Evolutionary conservation across 2,888 invertebrate genomes (phyloP).

Genomic region (Sinelater perroti): DNA sequence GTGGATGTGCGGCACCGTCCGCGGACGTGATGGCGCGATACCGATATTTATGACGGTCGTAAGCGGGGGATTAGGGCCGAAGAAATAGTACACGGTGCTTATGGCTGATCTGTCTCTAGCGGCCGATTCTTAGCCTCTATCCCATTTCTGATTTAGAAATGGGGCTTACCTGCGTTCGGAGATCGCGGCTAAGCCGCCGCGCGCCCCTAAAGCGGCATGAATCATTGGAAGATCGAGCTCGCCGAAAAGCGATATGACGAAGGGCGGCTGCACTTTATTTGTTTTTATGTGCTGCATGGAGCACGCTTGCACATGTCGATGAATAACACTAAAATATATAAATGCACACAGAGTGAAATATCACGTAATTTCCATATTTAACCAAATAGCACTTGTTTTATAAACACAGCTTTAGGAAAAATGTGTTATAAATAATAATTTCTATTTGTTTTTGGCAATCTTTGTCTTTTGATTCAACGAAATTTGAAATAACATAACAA

Average conservation of each 20-base stretch:
- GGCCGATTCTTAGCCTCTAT: constrained; percentile 45
- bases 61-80: constrained; percentile 44
- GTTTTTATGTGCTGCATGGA: not conserved
- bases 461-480: too few species aligned
- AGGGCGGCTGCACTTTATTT: not conserved
- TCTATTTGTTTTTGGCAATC: too few species aligned
- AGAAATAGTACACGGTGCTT: constrained; percentile 45
- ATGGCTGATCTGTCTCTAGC: constrained; percentile 47
- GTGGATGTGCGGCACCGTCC: constrained; percentile 26
- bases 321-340: too few species aligned
- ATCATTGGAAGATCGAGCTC: constrained; percentile 8
- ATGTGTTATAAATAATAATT: too few species aligned
- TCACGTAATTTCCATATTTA: too few species aligned
- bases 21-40: constrained; percentile 41
- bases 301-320: not conserved
- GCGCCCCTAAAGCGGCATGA: constrained; percentile 8
- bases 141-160: constrained; percentile 38
- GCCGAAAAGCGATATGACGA: constrained; percentile 9
- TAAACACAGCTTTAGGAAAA: too few species aligned
- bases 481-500: too few species aligned
- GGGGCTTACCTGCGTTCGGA: constrained; percentile 26
- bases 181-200: constrained; percentile 12
- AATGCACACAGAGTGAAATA: too few species aligned
- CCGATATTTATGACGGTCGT: constrained; percentile 48
- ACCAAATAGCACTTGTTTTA: too few species aligned